phyloP scores from a whole-genome alignment of 2,888 invertebrate species.

The Cyaniris semiargus region DNA sequence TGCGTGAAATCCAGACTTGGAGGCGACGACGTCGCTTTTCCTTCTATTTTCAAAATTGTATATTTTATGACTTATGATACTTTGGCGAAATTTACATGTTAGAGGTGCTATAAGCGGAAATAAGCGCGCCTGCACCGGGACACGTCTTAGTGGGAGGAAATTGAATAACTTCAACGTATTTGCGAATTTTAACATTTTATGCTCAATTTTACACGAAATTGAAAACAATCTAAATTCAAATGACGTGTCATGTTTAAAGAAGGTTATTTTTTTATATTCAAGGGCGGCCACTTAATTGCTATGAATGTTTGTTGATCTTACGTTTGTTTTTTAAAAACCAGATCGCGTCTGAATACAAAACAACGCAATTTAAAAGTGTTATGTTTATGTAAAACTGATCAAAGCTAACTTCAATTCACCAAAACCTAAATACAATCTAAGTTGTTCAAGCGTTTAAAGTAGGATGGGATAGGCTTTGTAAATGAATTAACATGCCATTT shows the following conservation, averaged over 20 bases:
- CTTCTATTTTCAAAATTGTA: constrained; percentile 6
- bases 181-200: neutral
- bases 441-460: neutral
- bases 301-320: no score
- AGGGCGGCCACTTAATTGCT: no score
- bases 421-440: neutral
- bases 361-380: no score
- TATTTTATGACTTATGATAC: constrained; percentile 22
- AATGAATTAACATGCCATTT: constrained; percentile 10
- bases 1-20: neutral
- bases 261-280: neutral
- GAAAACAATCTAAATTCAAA: neutral
- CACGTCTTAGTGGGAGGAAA: constrained; percentile 35
- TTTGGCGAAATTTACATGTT: constrained; percentile 35
- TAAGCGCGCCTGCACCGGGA: constrained; percentile 44
- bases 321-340: no score
- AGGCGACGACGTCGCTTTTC: constrained; percentile 1
- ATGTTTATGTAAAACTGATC: neutral
- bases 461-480: constrained; percentile 4
- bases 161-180: constrained; percentile 34
- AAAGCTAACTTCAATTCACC: neutral
- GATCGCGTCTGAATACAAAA: no score
- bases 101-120: constrained; percentile 54
- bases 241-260: neutral
- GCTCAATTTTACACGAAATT: neutral